A percentile compares a stretch with the other conserved stretches of the same genome.
Conservation (phyloP, 2,797 vertebrate species). For the Microchirus variegatus region DNA sequence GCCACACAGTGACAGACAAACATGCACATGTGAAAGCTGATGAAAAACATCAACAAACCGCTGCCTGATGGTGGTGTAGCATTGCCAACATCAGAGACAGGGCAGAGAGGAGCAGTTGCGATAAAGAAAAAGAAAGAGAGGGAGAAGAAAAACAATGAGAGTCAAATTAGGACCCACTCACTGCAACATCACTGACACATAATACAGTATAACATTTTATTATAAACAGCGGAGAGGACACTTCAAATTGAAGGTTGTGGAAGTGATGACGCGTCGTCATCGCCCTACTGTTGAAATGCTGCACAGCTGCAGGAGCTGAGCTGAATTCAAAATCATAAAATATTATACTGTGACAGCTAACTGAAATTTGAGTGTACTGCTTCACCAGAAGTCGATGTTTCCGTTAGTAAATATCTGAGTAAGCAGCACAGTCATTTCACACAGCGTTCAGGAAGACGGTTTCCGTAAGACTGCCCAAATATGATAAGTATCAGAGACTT, state of each 20-base stretch:
- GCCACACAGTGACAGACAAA: slow-evolving; percentile 53
- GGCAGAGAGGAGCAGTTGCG: slow-evolving; percentile 65
- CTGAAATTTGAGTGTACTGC: slow-evolving; percentile 5
- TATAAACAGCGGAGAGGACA: slow-evolving; percentile 21
- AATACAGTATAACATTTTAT: slow-evolving; percentile 59
- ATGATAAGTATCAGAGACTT: background rate
- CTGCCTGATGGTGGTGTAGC: slow-evolving; percentile 87
- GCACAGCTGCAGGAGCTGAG: background rate
- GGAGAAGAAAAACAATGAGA: slow-evolving; percentile 52
- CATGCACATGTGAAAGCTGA: slow-evolving; percentile 79
- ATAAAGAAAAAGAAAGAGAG: slow-evolving; percentile 51
- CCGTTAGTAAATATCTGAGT: slow-evolving; percentile 24
- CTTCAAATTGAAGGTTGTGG: slow-evolving; percentile 5
- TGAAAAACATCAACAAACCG: slow-evolving; percentile 90
- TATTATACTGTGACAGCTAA: slow-evolving; percentile 56
- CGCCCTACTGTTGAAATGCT: background rate
- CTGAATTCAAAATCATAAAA: slow-evolving; percentile 32
- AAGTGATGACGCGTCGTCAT: slow-evolving; percentile 1
- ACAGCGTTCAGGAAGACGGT: slow-evolving; percentile 41
- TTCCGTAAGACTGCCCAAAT: slow-evolving; percentile 40
- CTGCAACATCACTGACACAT: slow-evolving; percentile 54
- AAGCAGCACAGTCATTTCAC: slow-evolving; percentile 43
- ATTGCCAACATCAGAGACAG: slow-evolving; percentile 84
- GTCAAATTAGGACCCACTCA: slow-evolving; percentile 59
- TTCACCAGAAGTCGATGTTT: slow-evolving; percentile 8